phyloP scores from a whole-genome alignment of 1,140 invertebrate species.

The Calliopsis andreniformis region DNA sequence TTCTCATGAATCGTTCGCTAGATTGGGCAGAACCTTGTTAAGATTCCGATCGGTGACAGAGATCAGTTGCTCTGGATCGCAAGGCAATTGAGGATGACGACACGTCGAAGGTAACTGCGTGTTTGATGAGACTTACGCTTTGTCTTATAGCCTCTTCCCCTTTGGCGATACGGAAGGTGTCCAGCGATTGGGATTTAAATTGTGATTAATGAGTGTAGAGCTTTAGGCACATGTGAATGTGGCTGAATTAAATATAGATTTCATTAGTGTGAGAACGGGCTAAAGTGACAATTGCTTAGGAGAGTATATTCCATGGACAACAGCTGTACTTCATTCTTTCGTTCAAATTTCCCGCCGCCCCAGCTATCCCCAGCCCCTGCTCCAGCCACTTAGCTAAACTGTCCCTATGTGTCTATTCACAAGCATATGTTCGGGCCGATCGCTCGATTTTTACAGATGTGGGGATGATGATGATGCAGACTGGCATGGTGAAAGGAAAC shows the following conservation, averaged over 20 bases:
- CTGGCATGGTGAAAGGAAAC: constrained; percentile 94
- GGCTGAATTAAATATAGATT: background rate
- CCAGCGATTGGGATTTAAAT: constrained; percentile 1
- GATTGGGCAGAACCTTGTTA: background rate
- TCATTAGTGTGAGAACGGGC: too few relatives aligned
- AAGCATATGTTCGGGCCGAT: constrained; percentile 67
- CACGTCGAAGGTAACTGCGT: constrained; percentile 40
- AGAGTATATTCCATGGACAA: too few relatives aligned
- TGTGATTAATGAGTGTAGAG: constrained; percentile 22
- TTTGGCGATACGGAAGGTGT: background rate
- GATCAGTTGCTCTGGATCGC: background rate
- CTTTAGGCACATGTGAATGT: constrained; percentile 31
- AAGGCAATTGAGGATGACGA: background rate
- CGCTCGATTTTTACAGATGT: constrained; percentile 92
- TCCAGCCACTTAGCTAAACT: background rate
- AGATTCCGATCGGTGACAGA: constrained; percentile 27
- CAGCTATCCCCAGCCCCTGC: background rate
- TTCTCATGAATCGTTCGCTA: constrained; percentile 8
- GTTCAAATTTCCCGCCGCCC: background rate
- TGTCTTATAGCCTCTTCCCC: constrained; percentile 31
- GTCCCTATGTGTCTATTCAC: constrained; percentile 38
- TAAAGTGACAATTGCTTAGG: too few relatives aligned
- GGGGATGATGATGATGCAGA: constrained; percentile 97
- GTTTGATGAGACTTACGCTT: constrained; percentile 31
- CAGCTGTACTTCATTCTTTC: too few relatives aligned